These are phyloP conservation scores for Cricetomys ansorgei DNA, from an alignment of 2,113 vertebrate genomes.

Conservation along the genomic window DNA sequence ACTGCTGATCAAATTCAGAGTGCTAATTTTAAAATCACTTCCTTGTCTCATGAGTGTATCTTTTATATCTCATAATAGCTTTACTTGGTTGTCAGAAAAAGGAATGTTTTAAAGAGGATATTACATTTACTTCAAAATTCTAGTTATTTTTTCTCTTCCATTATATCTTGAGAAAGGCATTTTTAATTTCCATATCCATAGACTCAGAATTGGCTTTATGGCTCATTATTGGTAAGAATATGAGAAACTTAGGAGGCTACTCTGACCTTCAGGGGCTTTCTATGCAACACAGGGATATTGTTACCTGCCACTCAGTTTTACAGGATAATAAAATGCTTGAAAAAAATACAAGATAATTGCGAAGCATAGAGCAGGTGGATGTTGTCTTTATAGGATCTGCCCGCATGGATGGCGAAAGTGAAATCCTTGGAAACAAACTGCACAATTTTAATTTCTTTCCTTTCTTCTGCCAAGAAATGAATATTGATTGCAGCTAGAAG, in stretches of 20 bases:
- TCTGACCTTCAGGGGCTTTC: not conserved
- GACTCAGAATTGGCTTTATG: not conserved
- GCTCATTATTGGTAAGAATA: not conserved
- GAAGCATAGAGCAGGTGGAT: not conserved
- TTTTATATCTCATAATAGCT: not conserved
- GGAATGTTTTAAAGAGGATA: not conserved
- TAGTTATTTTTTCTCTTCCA: not conserved
- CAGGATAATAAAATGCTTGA: not conserved
- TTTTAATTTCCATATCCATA: not conserved
- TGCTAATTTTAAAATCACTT: not conserved
- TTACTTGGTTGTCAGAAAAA: conserved; percentile 17
- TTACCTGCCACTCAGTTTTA: not conserved
- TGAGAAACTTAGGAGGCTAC: not conserved
- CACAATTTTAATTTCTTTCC: conserved; percentile 11
- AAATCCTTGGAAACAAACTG: conserved; percentile 52
- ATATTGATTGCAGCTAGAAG: conserved; percentile 62
- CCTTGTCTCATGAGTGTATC: conserved; percentile 1
- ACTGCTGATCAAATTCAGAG: not conserved
- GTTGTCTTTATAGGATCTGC: not conserved
- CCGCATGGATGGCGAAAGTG: not conserved
- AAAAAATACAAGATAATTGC: not conserved
- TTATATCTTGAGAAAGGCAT: not conserved
- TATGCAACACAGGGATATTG: not conserved
- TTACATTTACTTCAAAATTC: conserved; percentile 32
- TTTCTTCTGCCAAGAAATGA: conserved; percentile 60